phyloP scores from a whole-genome alignment of 1,140 invertebrate genomes.

The Pachypsylla venusta region DNA sequence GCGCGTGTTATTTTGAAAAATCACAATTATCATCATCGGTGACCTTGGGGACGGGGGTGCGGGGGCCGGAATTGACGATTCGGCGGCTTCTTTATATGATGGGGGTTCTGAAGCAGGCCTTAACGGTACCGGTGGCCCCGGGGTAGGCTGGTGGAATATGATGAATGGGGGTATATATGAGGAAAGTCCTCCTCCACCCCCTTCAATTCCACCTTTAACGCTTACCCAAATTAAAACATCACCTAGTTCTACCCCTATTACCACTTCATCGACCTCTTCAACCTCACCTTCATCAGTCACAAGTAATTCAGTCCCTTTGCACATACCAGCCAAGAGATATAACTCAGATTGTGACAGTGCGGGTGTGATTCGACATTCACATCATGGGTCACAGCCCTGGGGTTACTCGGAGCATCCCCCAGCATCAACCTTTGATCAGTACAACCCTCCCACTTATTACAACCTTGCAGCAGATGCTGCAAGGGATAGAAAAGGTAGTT shows the following conservation, averaged over 20 bases:
- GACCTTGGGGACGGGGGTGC: slow-evolving; percentile 62
- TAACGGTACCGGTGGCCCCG: slow-evolving; percentile 55
- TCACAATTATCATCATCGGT: slow-evolving; percentile 51
- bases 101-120: slow-evolving; percentile 45
- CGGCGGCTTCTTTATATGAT: slow-evolving; percentile 56
- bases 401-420: slow-evolving; percentile 40
- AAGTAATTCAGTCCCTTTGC: slow-evolving; percentile 49
- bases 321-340: slow-evolving; percentile 66
- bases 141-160: slow-evolving; percentile 65
- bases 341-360: slow-evolving; percentile 35
- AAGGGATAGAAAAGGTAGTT: slow-evolving; percentile 41
- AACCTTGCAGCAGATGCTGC: slow-evolving; percentile 48
- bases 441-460: slow-evolving; percentile 57
- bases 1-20: slow-evolving; percentile 22
- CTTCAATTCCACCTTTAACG: slow-evolving; percentile 33
- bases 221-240: slow-evolving; percentile 28
- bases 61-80: slow-evolving; percentile 40
- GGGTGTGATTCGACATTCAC: slow-evolving; percentile 57
- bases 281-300: slow-evolving; percentile 51
- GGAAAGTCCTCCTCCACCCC: slow-evolving; percentile 49
- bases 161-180: slow-evolving; percentile 63
- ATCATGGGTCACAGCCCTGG: slow-evolving; percentile 45
- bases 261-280: slow-evolving; percentile 42
- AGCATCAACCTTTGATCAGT: slow-evolving; percentile 51
- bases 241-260: slow-evolving; percentile 34